Evolutionary conservation across 2,113 vertebrate species (phyloP).

Genomic region (Apteryx mantelli): DNA sequence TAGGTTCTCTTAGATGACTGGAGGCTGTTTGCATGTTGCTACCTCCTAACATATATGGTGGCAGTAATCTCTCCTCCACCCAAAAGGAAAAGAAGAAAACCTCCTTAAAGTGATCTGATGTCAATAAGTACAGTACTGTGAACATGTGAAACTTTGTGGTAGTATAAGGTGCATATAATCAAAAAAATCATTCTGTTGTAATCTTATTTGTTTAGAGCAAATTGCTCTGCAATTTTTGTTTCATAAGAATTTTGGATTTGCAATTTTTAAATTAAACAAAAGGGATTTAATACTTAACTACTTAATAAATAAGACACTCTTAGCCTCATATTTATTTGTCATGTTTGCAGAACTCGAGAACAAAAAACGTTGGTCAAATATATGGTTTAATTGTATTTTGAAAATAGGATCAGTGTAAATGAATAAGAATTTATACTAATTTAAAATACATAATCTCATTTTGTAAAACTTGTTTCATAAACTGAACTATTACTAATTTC

Average conservation of each 20-base stretch:
- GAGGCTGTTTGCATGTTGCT: background rate
- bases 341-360: background rate
- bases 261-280: conserved; percentile 68
- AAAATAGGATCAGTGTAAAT: background rate
- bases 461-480: background rate
- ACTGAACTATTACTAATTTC: background rate
- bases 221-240: conserved; percentile 56
- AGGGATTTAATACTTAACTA: conserved; percentile 67
- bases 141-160: conserved; percentile 18
- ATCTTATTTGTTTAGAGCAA: conserved; percentile 33
- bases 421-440: background rate
- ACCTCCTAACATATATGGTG: background rate
- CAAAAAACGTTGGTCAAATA: conserved; percentile 1
- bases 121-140: conserved; percentile 41
- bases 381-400: background rate
- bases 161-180: background rate
- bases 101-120: conserved; percentile 15
- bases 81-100: background rate
- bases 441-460: background rate
- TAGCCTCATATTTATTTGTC: conserved; percentile 10
- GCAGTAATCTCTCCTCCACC: background rate
- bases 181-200: conserved; percentile 25
- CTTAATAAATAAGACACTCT: conserved; percentile 50
- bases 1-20: background rate
- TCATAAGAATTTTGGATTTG: conserved; percentile 64